These are phyloP conservation scores for Hecatera dysodea DNA, from an alignment of 2,888 invertebrate genomes.

Conservation along the genomic window DNA sequence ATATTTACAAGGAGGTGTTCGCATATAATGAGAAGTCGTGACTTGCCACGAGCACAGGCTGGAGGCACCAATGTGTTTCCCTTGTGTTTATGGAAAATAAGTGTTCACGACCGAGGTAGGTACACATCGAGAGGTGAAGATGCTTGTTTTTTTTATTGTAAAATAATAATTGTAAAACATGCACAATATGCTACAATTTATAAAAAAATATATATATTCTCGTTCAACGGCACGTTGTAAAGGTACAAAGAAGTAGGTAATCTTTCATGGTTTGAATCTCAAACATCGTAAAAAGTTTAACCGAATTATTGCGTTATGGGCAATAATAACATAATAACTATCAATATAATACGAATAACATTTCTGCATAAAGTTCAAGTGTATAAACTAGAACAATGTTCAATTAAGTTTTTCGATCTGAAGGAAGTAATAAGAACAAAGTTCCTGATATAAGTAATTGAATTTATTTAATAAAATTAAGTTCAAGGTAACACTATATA, in stretches of 20 bases:
- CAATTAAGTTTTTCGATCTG: slow-evolving; percentile 60
- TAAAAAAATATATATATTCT: neutral
- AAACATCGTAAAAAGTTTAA: neutral
- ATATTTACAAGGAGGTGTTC: slow-evolving; percentile 59
- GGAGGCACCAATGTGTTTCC: slow-evolving; percentile 50
- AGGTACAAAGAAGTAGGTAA: neutral
- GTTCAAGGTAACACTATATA: slow-evolving; percentile 49
- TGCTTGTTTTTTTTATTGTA: slow-evolving; percentile 12
- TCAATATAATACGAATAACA: slow-evolving; percentile 5
- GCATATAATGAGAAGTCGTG: slow-evolving; percentile 62
- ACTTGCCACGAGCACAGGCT: slow-evolving; percentile 55
- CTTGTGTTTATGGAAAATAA: slow-evolving; percentile 65
- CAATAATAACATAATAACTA: slow-evolving; percentile 17
- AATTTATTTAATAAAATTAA: slow-evolving; percentile 65
- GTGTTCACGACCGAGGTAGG: slow-evolving; percentile 36
- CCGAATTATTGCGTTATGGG: slow-evolving; percentile 7
- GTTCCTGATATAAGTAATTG: slow-evolving; percentile 61
- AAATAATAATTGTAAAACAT: neutral
- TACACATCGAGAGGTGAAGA: slow-evolving; percentile 12
- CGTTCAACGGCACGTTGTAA: neutral
- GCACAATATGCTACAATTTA: neutral
- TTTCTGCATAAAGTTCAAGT: slow-evolving; percentile 44
- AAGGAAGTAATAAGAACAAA: slow-evolving; percentile 57
- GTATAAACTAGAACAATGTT: slow-evolving; percentile 47
- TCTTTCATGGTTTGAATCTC: neutral